phyloP scores from a whole-genome alignment of 1,140 invertebrate species.

The Cyphomyrmex costatus region DNA sequence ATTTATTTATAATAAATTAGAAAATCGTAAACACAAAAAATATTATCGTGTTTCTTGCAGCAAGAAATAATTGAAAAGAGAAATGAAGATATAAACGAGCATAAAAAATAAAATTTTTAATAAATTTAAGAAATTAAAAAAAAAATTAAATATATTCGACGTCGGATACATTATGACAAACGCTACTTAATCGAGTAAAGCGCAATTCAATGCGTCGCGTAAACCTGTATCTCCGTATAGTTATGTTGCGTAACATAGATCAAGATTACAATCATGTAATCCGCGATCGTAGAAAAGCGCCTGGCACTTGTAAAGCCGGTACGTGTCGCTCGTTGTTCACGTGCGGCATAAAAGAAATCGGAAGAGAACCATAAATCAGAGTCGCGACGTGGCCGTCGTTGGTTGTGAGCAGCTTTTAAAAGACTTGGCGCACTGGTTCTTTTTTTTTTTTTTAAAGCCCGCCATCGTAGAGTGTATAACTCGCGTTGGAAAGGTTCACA shows the following conservation, averaged over 20 bases:
- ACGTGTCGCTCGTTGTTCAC: slow-evolving; percentile 56
- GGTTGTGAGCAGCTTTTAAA: slow-evolving; percentile 38
- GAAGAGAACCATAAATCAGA: slow-evolving; percentile 40
- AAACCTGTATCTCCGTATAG: background rate
- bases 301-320: slow-evolving; percentile 27
- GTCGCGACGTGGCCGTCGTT: slow-evolving; percentile 26
- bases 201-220: background rate
- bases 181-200: background rate
- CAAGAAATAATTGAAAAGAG: background rate
- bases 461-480: background rate
- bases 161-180: background rate
- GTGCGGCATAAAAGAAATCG: slow-evolving; percentile 45
- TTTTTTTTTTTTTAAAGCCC: slow-evolving; percentile 44
- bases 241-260: slow-evolving; percentile 27
- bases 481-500: slow-evolving; percentile 23
- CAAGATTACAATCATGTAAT: slow-evolving; percentile 35
- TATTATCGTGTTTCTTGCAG: background rate
- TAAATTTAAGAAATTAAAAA: background rate
- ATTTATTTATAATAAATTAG: background rate
- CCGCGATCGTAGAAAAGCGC: slow-evolving; percentile 26
- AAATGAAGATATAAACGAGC: background rate
- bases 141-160: background rate
- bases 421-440: slow-evolving; percentile 28
- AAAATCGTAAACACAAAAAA: background rate
- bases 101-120: background rate